phyloP scores from a whole-genome alignment of 2,113 vertebrate genomes.

The Phylloscopus trochiloides region DNA sequence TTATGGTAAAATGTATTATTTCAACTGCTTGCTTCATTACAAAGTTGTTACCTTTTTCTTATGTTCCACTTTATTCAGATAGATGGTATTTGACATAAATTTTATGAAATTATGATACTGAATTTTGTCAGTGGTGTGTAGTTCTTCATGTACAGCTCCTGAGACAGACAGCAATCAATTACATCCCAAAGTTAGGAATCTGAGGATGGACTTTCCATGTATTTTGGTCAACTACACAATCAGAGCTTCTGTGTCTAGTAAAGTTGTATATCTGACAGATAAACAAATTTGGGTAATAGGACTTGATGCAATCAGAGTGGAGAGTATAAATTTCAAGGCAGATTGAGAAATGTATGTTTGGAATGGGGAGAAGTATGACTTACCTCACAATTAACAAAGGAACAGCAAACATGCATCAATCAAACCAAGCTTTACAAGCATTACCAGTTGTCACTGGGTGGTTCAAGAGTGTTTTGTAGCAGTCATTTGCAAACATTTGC shows the following conservation, averaged over 20 bases:
- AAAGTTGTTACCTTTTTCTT: neutral
- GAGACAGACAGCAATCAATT: neutral
- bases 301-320: neutral
- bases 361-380: neutral
- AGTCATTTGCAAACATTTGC: neutral
- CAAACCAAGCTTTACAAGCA: neutral
- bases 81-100: neutral
- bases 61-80: neutral
- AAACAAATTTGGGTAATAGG: neutral
- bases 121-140: neutral
- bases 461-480: neutral
- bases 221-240: neutral
- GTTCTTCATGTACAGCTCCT: neutral
- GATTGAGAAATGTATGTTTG: neutral
- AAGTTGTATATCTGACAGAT: neutral
- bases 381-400: neutral
- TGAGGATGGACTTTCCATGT: neutral
- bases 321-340: neutral
- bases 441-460: neutral
- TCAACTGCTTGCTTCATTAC: neutral
- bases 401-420: neutral
- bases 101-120: neutral
- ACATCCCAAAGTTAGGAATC: neutral
- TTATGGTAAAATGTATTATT: neutral
- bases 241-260: neutral